These are phyloP conservation scores for Automeris io DNA, from an alignment of 2,888 invertebrate species.

Conservation along the genomic window DNA sequence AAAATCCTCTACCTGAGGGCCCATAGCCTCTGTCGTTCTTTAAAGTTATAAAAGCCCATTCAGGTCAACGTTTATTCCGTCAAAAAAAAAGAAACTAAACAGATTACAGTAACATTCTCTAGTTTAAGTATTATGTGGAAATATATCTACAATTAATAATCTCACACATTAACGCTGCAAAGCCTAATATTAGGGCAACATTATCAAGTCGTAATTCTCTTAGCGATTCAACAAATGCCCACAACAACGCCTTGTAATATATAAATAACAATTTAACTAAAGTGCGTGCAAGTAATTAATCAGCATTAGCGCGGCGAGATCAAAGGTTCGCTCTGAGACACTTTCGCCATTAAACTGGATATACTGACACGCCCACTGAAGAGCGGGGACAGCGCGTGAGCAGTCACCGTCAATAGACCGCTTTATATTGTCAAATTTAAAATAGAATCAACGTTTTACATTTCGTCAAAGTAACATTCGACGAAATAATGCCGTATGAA, in stretches of 20 bases:
- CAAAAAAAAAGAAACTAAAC: too few species aligned
- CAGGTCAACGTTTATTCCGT: too few species aligned
- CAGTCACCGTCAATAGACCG: background rate
- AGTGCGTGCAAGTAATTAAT: constrained; percentile 38
- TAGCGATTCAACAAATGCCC: constrained; percentile 1
- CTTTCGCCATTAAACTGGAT: constrained; percentile 46
- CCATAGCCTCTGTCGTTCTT: too few species aligned
- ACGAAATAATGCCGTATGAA: too few species aligned
- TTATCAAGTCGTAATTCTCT: background rate
- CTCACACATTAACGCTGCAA: too few species aligned
- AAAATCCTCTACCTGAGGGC: too few species aligned
- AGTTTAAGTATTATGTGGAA: too few species aligned
- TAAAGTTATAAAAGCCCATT: too few species aligned
- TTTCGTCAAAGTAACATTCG: too few species aligned
- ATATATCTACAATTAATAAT: too few species aligned
- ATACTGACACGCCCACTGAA: constrained; percentile 47
- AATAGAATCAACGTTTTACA: background rate
- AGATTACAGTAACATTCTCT: too few species aligned
- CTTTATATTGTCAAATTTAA: constrained; percentile 2
- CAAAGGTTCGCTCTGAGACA: constrained; percentile 45
- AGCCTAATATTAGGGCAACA: background rate
- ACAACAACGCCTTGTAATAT: constrained; percentile 4
- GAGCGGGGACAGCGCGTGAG: background rate
- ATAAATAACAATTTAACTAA: constrained; percentile 49
- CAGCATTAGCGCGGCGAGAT: constrained; percentile 39